Evolutionary conservation across 2,113 vertebrate species (phyloP).

Genomic region (Catagonus wagneri): DNA sequence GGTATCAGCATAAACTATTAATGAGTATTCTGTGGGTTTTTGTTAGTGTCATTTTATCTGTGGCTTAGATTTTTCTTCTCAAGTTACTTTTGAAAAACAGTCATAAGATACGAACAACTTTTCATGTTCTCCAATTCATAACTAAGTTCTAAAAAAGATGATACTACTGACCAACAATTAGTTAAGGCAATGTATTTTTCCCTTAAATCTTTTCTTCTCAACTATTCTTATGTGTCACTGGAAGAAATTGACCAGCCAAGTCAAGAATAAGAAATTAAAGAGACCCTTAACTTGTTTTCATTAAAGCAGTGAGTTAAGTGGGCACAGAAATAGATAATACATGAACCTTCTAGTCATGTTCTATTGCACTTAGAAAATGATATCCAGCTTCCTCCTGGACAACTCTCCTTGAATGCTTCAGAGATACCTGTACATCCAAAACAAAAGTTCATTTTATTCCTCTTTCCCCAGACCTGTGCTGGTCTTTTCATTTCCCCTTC

Average conservation of each 20-base stretch:
- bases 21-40: neutral
- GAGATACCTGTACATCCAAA: neutral
- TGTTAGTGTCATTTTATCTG: neutral
- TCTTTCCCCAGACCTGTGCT: neutral
- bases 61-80: conserved; percentile 5
- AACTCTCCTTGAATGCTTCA: neutral
- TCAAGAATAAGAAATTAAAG: neutral
- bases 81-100: neutral
- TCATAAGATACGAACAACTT: neutral
- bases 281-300: neutral
- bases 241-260: neutral
- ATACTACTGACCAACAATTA: neutral
- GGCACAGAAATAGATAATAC: neutral
- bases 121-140: neutral
- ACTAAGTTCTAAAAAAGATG: neutral
- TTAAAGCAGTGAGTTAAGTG: neutral
- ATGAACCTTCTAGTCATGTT: neutral
- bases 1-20: neutral
- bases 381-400: neutral
- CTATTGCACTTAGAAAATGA: neutral
- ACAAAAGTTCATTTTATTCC: neutral
- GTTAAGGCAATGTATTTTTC: neutral
- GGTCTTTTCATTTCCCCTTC: neutral
- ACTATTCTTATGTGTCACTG: neutral
- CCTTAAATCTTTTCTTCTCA: neutral